Conservation (phyloP, 1,140 invertebrate species). For the Hormaphis cornu region DNA sequence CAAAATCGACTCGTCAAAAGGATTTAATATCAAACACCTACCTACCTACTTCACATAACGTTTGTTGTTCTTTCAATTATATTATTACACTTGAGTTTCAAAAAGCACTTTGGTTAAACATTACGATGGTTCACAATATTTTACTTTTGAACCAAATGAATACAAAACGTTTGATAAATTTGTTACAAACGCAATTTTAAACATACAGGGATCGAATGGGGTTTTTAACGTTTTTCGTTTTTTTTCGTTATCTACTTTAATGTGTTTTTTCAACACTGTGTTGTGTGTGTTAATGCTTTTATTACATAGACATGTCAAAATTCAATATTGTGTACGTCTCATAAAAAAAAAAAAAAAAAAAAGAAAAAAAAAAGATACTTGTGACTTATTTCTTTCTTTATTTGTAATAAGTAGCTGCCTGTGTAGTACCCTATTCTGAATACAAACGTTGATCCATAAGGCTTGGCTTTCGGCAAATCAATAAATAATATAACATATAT, state of each 20-base stretch:
- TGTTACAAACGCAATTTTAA: no score
- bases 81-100: no score
- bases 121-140: no score
- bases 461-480: constrained; percentile 23
- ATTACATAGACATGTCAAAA: constrained; percentile 29
- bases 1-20: no score
- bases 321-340: constrained; percentile 32
- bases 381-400: constrained; percentile 27
- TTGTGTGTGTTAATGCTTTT: constrained; percentile 35
- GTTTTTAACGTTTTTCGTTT: constrained; percentile 25
- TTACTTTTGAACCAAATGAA: no score
- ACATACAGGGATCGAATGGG: not conserved
- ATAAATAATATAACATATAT: not conserved
- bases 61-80: no score
- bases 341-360: no score
- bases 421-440: constrained; percentile 25
- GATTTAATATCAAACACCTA: no score
- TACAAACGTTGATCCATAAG: constrained; percentile 17
- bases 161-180: no score
- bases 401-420: constrained; percentile 31
- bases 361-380: constrained; percentile 28
- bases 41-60: no score
- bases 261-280: constrained; percentile 36
- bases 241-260: constrained; percentile 33
- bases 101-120: no score